Evolutionary conservation across 2,888 invertebrate genomes (phyloP).

Genomic region (Fissipunctia ypsillon): DNA sequence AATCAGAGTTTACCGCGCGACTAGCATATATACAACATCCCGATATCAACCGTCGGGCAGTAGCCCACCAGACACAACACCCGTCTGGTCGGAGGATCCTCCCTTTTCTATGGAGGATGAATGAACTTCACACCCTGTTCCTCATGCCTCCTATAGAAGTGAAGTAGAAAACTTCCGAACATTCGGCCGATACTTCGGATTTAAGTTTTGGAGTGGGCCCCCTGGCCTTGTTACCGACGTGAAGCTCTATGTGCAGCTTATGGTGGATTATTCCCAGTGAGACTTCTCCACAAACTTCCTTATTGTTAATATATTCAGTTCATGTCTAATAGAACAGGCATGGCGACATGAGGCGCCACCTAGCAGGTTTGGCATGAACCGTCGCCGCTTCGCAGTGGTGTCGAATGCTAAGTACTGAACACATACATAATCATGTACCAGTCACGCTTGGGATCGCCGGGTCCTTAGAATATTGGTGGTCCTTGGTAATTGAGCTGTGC

Average conservation of each 20-base stretch:
- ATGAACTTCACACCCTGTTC: too few species aligned
- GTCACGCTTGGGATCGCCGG: conserved; percentile 23
- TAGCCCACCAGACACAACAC: too few species aligned
- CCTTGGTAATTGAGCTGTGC: conserved; percentile 17
- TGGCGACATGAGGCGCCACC: conserved; percentile 63
- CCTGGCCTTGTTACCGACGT: too few species aligned
- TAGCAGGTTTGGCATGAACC: conserved; percentile 41
- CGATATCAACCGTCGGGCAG: too few species aligned
- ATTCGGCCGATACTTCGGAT: too few species aligned
- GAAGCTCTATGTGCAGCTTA: background rate
- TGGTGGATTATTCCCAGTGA: conserved; percentile 10
- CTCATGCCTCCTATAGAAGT: too few species aligned
- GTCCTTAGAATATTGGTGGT: conserved; percentile 51
- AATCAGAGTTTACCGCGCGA: too few species aligned
- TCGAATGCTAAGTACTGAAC: conserved; percentile 47
- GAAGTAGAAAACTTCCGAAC: too few species aligned
- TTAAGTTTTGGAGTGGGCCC: too few species aligned
- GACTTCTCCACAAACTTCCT: conserved; percentile 33
- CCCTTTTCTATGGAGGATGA: too few species aligned
- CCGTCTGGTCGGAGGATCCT: too few species aligned
- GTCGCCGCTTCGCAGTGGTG: conserved; percentile 30
- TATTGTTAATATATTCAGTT: conserved; percentile 49
- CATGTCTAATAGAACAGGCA: conserved; percentile 54
- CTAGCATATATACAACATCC: too few species aligned
- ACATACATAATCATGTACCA: conserved; percentile 35